These are phyloP conservation scores for Halcyon leucocephala DNA, from an alignment of 2,797 vertebrate species.

Conservation along the genomic window DNA sequence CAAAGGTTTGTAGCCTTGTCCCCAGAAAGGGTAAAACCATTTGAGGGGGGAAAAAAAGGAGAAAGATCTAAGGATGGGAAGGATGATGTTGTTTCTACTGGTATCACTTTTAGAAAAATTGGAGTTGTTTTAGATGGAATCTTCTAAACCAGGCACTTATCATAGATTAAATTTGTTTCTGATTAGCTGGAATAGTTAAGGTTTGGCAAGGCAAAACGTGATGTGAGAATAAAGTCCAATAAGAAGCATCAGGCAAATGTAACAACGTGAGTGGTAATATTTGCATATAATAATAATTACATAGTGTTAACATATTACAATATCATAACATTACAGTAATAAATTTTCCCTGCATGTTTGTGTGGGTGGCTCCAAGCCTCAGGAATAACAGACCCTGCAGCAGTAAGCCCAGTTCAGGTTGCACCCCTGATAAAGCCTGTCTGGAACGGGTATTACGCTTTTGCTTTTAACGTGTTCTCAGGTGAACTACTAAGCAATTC, in stretches of 20 bases:
- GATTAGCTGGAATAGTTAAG: background rate
- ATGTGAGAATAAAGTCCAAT: background rate
- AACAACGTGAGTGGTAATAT: background rate
- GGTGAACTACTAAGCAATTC: background rate
- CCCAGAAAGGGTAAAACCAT: background rate
- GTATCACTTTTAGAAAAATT: background rate
- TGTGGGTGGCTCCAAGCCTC: background rate
- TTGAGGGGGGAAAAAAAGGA: fast-evolving
- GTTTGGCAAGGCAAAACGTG: background rate
- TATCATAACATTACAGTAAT: background rate
- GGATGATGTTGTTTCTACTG: background rate
- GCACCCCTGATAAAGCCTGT: background rate
- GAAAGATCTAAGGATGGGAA: background rate
- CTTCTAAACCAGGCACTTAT: background rate
- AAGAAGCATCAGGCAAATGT: background rate
- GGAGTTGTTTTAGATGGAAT: background rate
- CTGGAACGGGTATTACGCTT: background rate
- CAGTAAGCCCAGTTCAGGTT: background rate
- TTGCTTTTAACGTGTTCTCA: background rate
- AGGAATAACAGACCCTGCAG: background rate
- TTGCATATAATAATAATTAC: background rate
- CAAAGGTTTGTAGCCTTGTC: background rate
- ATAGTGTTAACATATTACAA: background rate
- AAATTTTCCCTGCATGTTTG: background rate
- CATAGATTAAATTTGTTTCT: background rate